Conservation (phyloP, 1,140 invertebrate genomes). For the Panagrolaimus sp. region DNA sequence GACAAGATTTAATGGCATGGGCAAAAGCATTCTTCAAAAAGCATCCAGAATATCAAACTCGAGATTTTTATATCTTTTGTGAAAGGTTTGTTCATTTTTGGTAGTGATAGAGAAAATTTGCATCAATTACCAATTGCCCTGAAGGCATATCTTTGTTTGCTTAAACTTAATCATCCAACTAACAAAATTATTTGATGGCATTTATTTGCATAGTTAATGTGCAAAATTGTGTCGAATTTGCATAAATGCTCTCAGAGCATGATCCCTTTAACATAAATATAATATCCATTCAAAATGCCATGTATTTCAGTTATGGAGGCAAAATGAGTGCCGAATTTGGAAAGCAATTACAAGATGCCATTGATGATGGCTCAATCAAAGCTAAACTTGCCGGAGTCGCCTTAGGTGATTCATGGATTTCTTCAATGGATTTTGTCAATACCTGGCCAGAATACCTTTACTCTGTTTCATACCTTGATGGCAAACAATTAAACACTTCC, state of each 20-base stretch:
- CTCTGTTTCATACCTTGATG: constrained; percentile 65
- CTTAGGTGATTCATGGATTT: constrained; percentile 79
- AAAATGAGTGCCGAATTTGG: constrained; percentile 80
- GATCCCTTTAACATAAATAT: no score
- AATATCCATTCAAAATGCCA: no score
- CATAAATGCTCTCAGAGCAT: no score
- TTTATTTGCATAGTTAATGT: no score
- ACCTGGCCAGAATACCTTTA: constrained; percentile 75
- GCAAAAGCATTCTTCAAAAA: constrained; percentile 67
- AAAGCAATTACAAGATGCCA: constrained; percentile 65
- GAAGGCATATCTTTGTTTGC: no score
- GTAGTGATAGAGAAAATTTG: no score
- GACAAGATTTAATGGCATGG: constrained; percentile 71
- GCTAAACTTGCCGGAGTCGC: constrained; percentile 73
- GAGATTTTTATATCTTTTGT: constrained; percentile 74
- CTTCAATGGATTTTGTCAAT: constrained; percentile 74
- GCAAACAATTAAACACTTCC: constrained; percentile 58
- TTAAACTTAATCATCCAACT: no score
- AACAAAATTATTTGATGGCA: no score
- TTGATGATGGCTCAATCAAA: constrained; percentile 66
- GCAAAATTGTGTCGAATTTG: no score
- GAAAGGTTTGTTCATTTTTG: constrained; percentile 63
- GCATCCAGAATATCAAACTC: constrained; percentile 60
- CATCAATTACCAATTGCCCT: no score
- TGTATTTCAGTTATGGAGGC: constrained; percentile 69